These are phyloP conservation scores for Elymnias hypermnestra DNA, from an alignment of 1,140 invertebrate genomes.

Conservation along the genomic window DNA sequence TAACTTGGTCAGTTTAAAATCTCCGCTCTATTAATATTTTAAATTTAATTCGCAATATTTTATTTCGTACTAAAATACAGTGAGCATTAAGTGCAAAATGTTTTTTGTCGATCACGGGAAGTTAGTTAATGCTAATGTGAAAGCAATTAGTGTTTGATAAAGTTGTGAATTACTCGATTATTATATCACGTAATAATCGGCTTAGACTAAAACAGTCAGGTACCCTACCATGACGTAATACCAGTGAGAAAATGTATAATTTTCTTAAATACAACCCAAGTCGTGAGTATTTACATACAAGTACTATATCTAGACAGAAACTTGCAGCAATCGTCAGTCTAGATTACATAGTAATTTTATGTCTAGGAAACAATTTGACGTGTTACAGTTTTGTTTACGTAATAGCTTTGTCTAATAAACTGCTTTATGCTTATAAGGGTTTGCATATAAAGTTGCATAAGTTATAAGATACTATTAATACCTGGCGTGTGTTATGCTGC, in stretches of 20 bases:
- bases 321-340: slow-evolving; percentile 17
- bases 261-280: slow-evolving; percentile 12
- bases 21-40: no score
- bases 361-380: slow-evolving; percentile 34
- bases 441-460: background rate
- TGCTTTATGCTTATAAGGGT: slow-evolving; percentile 9
- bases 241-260: slow-evolving; percentile 23
- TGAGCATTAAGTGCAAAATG: no score
- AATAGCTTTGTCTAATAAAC: slow-evolving; percentile 4
- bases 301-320: slow-evolving; percentile 14
- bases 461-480: background rate
- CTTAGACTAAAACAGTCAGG: background rate
- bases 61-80: no score
- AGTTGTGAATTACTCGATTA: no score
- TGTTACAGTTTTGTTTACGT: slow-evolving; percentile 28
- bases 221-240: slow-evolving; percentile 8
- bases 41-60: no score
- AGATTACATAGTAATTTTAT: slow-evolving; percentile 27
- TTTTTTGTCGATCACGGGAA: no score
- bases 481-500: no score
- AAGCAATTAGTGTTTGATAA: no score
- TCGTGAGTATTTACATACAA: slow-evolving; percentile 26
- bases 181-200: slow-evolving; percentile 1
- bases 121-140: no score
- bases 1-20: no score